Evolutionary conservation across 2,888 invertebrate species (phyloP), one percentile per base, ranked within the genome.

Genomic region (Drosophila emarginata): DNA sequence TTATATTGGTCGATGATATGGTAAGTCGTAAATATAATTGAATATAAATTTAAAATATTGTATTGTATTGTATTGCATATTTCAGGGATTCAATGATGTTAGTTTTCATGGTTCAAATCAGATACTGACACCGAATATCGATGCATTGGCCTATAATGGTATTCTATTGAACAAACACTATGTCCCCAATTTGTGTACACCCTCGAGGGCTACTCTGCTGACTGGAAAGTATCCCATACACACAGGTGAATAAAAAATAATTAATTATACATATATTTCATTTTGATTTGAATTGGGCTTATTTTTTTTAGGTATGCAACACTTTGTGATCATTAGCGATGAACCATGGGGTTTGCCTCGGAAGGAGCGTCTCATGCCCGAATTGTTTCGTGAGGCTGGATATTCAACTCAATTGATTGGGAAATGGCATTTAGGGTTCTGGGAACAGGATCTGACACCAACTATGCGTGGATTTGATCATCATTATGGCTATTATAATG

Each of bases 391-490:
- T 78, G 94, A 96, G 76, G 92, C 96, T 64, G 97, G 96, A 0
- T 98, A 98, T 91, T 90, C 92, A 18, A 97, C 97, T 0, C 95
- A 96, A 89, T 93, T 97, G 37, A 94, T 98, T 14, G 98, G 98
- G 39, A 98, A 98, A 93, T 98, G 98, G 98, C 96, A 96, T 91
- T 93, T 98, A 69, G 98, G 98, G 5, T 97, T 95, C 93, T 95
- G 94, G 89, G 93, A 93, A 60, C 82, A 91, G 72, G 83, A 86
- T 18, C 91, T 93, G 89, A 94, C 96, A 2, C 97, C 97, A 0
- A 93, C 94, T 0, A 92, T 92, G 79, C 93, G 97, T 59, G 97
- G 97, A 12, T 98, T 96, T 87, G 95, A 96, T 79, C 93, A 94
- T 12, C 96, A 97, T 90, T 96, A 94, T 87, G 98, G 98, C 2